phyloP scores from a whole-genome alignment of 2,113 vertebrate species.

The Otolemur garnettii region DNA sequence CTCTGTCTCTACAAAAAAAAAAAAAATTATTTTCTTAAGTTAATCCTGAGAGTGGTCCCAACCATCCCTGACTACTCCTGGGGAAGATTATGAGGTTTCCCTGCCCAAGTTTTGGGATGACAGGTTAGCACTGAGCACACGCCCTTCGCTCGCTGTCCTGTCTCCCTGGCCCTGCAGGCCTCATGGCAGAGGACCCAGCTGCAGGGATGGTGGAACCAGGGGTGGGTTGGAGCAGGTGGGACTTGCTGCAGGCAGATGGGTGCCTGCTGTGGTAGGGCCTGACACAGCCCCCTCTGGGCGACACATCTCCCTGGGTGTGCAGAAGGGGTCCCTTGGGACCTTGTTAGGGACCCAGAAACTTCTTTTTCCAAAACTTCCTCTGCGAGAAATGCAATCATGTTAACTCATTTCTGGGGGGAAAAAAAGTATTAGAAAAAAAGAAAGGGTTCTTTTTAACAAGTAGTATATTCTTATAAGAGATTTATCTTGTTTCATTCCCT shows the following conservation, averaged over 20 bases:
- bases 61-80: neutral
- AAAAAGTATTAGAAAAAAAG: neutral
- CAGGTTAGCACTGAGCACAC: rapidly evolving
- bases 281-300: neutral
- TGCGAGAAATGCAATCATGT: neutral
- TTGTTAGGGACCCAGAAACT: no score
- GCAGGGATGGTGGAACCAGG: no score
- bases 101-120: rapidly evolving
- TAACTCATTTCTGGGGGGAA: neutral
- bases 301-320: rapidly evolving
- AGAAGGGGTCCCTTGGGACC: neutral
- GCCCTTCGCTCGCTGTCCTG: no score
- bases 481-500: neutral
- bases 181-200: no score
- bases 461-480: neutral
- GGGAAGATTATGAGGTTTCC: neutral
- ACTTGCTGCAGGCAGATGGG: no score
- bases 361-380: neutral
- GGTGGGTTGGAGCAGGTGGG: no score
- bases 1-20: no score
- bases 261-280: rapidly evolving
- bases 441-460: neutral
- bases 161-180: neutral
- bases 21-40: neutral
- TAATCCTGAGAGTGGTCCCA: neutral